A percentile compares a stretch with the other conserved stretches of the same genome.
Evolutionary conservation across 1,140 invertebrate species (phyloP).

Genomic region (Acromyrmex heyeri): DNA sequence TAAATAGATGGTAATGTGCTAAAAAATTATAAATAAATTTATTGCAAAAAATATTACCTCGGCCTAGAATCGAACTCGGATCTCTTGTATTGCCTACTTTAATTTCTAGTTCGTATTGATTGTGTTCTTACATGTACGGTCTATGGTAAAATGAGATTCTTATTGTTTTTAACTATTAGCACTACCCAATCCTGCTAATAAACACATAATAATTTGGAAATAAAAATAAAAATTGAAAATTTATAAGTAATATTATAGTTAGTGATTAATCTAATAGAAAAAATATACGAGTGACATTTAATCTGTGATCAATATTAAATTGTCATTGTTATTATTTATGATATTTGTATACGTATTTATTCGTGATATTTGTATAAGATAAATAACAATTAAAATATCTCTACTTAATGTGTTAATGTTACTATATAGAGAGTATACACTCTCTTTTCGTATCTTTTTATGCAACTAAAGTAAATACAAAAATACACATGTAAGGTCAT

Average conservation of each 20-base stretch:
- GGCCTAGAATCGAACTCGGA: no score
- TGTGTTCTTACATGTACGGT: no score
- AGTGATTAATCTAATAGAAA: not conserved
- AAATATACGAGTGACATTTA: slow-evolving; percentile 27
- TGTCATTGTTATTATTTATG: not conserved
- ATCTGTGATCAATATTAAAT: slow-evolving; percentile 38
- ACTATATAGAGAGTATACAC: not conserved
- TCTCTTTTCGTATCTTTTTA: not conserved
- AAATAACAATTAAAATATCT: slow-evolving; percentile 14
- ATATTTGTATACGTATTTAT: not conserved
- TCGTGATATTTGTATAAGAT: slow-evolving; percentile 24
- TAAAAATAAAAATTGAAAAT: not conserved
- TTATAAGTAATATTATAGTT: not conserved
- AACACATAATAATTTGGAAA: slow-evolving; percentile 4
- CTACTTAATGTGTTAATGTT: not conserved
- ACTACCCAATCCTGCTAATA: not conserved
- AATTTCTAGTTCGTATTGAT: no score
- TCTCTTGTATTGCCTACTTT: no score
- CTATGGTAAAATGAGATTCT: no score
- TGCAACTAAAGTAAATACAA: not conserved
- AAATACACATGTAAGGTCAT: not conserved
- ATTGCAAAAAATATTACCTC: no score
- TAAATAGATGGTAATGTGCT: no score
- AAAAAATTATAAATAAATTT: no score
- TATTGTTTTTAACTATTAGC: no score